Evolutionary conservation across 2,888 invertebrate species (phyloP).

Genomic region (Megastigmus dorsalis): DNA sequence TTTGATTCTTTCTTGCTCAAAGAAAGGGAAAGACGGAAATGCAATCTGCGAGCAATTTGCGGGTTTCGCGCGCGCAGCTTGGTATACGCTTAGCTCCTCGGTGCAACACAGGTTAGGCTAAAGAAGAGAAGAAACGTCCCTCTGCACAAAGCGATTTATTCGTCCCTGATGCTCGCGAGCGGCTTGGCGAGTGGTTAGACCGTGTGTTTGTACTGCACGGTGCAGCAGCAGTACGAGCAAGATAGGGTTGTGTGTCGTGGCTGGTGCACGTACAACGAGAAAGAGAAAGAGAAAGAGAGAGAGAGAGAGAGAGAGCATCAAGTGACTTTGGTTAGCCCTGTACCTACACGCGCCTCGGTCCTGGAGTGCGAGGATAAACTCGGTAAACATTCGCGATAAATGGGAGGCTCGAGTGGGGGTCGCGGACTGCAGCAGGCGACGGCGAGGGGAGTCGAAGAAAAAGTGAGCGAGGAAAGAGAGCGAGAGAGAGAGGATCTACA

Average conservation of each 20-base stretch:
- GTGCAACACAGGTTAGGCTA: not conserved
- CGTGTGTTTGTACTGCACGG: no score
- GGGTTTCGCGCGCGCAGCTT: not conserved
- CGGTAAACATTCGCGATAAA: constrained; percentile 66
- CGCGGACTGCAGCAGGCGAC: not conserved
- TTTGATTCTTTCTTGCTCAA: no score
- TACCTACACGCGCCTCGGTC: no score
- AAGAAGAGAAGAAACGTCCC: not conserved
- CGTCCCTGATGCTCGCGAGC: not conserved
- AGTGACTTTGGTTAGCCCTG: constrained; percentile 55
- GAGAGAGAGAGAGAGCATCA: constrained; percentile 7
- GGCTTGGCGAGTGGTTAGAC: not conserved
- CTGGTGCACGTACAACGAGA: not conserved
- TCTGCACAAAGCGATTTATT: constrained; percentile 40
- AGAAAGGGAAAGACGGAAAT: not conserved
- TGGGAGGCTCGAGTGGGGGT: constrained; percentile 35
- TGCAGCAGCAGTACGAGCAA: no score
- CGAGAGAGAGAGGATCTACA: constrained; percentile 1
- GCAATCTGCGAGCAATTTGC: no score
- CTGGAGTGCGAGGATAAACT: constrained; percentile 61
- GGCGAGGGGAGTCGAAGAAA: constrained; percentile 21
- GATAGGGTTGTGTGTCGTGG: not conserved
- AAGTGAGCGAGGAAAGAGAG: constrained; percentile 23
- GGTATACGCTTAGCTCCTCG: not conserved
- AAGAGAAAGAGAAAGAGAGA: no score